phyloP scores from a whole-genome alignment of 2,113 vertebrate species.

The Motacilla tschutschensis region DNA sequence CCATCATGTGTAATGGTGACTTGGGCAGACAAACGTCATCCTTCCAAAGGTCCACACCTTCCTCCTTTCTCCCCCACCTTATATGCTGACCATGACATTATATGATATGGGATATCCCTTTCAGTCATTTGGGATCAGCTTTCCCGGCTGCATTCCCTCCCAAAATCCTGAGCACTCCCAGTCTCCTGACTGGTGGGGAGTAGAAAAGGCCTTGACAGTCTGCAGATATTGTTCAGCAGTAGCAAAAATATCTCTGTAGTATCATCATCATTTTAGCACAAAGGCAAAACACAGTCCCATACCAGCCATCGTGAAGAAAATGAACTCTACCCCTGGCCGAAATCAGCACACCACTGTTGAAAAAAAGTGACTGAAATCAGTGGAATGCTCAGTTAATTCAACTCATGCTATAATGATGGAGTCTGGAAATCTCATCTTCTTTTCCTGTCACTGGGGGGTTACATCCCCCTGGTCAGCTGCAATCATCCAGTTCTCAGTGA shows the following conservation, averaged over 20 bases:
- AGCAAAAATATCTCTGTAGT: neutral
- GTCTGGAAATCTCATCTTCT: neutral
- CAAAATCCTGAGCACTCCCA: neutral
- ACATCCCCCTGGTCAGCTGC: neutral
- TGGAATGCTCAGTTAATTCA: neutral
- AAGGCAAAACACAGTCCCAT: neutral
- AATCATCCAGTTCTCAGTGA: neutral
- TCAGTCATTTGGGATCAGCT: neutral
- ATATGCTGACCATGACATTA: neutral
- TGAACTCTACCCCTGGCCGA: neutral
- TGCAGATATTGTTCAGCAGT: neutral
- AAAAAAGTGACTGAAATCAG: neutral
- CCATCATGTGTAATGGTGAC: neutral
- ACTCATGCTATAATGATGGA: neutral
- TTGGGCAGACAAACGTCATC: neutral
- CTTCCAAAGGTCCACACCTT: neutral
- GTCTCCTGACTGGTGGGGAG: neutral
- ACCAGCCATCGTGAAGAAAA: neutral
- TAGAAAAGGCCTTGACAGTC: neutral
- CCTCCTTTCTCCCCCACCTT: fast-evolving
- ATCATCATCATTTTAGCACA: neutral
- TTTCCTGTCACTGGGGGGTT: neutral
- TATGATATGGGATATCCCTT: neutral
- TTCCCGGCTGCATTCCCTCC: fast-evolving
- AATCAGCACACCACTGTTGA: neutral